These are phyloP conservation scores for Nipponia nippon DNA, from an alignment of 2,113 vertebrate genomes.

Conservation along the genomic window DNA sequence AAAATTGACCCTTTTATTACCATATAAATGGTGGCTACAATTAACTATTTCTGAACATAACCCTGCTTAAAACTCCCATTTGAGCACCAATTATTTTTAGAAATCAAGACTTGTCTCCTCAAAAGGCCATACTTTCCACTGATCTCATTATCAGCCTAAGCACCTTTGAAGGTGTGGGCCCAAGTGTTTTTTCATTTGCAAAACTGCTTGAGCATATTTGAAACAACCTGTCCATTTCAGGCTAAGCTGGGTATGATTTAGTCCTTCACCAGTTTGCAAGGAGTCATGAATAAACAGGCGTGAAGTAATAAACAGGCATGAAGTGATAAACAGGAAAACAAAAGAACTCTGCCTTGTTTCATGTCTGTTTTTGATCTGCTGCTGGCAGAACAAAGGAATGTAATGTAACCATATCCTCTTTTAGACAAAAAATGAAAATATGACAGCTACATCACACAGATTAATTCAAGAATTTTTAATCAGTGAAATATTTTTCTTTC, in stretches of 20 bases:
- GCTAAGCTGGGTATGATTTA: neutral
- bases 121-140: neutral
- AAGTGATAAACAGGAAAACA: neutral
- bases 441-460: neutral
- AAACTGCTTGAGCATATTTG: neutral
- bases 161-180: neutral
- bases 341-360: neutral
- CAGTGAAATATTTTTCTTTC: conserved; percentile 30
- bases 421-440: neutral
- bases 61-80: neutral
- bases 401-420: neutral
- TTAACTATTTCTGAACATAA: neutral
- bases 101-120: neutral
- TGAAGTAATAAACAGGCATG: neutral
- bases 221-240: neutral
- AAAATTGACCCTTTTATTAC: neutral
- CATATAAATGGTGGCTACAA: neutral
- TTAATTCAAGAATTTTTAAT: conserved; percentile 52
- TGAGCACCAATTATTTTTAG: neutral
- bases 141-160: neutral
- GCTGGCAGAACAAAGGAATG: neutral
- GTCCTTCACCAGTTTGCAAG: neutral
- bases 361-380: conserved; percentile 21
- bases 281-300: neutral
- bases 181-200: neutral